Evolutionary conservation across 1,140 invertebrate genomes (phyloP), one percentile per base, ranked within the genome.

Genomic region (Drosophila sproati): DNA sequence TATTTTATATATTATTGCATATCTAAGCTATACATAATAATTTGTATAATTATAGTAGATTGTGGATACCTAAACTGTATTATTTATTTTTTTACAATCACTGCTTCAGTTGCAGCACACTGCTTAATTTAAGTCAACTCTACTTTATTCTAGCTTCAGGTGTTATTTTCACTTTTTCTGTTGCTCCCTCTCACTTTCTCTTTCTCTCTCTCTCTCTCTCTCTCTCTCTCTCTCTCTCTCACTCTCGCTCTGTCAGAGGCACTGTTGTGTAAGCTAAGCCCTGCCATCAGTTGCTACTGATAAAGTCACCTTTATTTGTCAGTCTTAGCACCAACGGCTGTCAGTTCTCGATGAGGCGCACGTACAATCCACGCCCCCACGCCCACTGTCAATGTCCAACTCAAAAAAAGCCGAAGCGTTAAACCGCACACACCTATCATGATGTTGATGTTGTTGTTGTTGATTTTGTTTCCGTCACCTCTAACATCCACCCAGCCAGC

Each of bases 261-360:
- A 20, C 20, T 20, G 20, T 20, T 20, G 20, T 39, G 6, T 39
- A 29, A 34, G 61, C 69, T 88, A 88, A 87, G 71, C 72, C 37
- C 39, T 43, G 62, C 73, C 82, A 77, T 73, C 68, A 87, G 73
- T 78, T 80, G 52, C 56, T 57, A 31, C 43, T 73, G 83, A 88
- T 87, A 83, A 87, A 87, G 85, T 83, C 83, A 87, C 83, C 83
- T 87, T 83, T 87, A 87, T 87, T 87, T 87, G 83, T 87, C 83
- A 87, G 80, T 83, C 83, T 88, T 87, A 82, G 83, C 66, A 41
- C 72, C 73, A 63, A 61, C 55, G 54, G 69, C 72, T 79, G 72
- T 79, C 78, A 77, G 59, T 62, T 60, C 67, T 55, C 64, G 32
- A 54, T 45, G 71, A 47, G 56, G 12, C 59, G 70, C 83, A 88